These are phyloP conservation scores for Chaetops frenatus DNA, from an alignment of 2,113 vertebrate genomes.

Conservation along the genomic window DNA sequence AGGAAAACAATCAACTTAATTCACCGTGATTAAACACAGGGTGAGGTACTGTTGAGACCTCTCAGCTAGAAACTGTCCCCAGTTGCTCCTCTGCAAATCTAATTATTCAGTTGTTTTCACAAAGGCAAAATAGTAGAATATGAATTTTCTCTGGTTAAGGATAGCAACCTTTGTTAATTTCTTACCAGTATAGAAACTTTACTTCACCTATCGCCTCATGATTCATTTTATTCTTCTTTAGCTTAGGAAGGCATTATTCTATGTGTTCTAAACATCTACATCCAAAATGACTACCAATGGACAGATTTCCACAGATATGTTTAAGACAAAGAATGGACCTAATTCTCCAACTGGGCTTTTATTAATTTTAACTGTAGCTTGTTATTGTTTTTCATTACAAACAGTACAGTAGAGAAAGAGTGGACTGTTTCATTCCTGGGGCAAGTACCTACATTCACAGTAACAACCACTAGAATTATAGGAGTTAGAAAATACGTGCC, in stretches of 20 bases:
- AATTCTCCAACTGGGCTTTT: not conserved
- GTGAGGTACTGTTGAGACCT: not conserved
- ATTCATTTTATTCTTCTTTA: not conserved
- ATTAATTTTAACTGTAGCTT: not conserved
- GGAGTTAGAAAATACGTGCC: not conserved
- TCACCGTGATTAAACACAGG: not conserved
- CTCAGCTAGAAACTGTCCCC: not conserved
- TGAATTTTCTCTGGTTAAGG: not conserved
- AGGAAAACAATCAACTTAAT: not conserved
- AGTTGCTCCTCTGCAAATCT: not conserved
- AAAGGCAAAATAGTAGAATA: not conserved
- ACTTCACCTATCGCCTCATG: not conserved
- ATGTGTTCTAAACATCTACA: not conserved
- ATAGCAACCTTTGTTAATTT: not conserved
- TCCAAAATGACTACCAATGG: not conserved
- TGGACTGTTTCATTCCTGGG: not conserved
- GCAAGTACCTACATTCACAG: not conserved
- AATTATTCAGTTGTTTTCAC: not conserved
- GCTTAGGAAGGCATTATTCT: not conserved
- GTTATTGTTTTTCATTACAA: not conserved
- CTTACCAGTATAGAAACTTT: not conserved
- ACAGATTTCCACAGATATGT: not conserved
- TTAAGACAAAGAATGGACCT: not conserved
- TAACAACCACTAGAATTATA: not conserved
- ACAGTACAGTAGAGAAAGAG: not conserved